These are phyloP conservation scores for Addax nasomaculatus DNA, from an alignment of 2,113 vertebrate genomes.

Conservation along the genomic window DNA sequence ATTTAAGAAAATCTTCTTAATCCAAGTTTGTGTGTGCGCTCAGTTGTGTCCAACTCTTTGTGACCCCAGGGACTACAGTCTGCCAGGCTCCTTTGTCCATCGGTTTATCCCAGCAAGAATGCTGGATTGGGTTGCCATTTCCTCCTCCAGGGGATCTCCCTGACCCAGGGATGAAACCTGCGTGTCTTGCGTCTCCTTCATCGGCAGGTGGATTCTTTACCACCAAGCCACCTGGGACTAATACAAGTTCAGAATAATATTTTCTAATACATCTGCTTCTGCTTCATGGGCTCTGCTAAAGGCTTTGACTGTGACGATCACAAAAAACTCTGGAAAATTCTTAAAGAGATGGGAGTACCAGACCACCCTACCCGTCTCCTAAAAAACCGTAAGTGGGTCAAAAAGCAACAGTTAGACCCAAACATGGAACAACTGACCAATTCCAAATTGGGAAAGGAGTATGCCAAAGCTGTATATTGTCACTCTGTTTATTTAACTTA, in stretches of 20 bases:
- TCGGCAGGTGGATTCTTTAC: background rate
- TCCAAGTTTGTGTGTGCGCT: background rate
- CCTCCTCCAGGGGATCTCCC: background rate
- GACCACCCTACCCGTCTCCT: background rate
- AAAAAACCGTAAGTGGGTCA: background rate
- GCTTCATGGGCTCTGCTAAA: background rate
- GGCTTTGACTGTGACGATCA: background rate
- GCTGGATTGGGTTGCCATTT: background rate
- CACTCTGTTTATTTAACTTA: background rate
- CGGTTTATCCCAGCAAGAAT: background rate
- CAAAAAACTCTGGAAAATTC: background rate
- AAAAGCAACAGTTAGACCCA: background rate
- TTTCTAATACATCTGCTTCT: background rate
- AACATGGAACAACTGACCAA: background rate
- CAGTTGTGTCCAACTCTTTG: background rate
- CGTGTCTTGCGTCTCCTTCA: background rate
- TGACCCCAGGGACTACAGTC: background rate
- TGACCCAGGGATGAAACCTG: background rate
- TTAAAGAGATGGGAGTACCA: background rate
- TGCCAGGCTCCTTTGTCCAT: background rate
- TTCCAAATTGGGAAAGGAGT: background rate
- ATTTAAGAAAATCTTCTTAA: conserved; percentile 8
- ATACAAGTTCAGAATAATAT: background rate
- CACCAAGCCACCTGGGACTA: background rate
- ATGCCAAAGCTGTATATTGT: background rate